Percentiles rank a stretch among this genome's conserved stretches.
Evolutionary conservation across 1,140 invertebrate species (phyloP).

Genomic region (Magallana ariakensis): DNA sequence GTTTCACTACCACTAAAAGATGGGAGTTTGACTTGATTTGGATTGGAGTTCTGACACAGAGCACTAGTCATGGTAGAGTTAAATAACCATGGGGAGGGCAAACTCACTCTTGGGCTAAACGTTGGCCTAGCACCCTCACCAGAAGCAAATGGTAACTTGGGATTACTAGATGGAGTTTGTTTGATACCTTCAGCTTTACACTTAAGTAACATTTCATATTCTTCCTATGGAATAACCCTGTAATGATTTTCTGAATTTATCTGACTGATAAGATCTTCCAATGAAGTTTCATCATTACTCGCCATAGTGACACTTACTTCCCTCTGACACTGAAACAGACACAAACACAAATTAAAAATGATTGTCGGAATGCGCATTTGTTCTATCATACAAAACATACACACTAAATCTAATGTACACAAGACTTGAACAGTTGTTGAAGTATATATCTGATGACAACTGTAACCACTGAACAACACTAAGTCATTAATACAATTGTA

Average conservation of each 20-base stretch:
- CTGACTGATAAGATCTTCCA: background rate
- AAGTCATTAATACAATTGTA: no score
- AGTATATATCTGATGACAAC: no score
- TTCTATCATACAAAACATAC: no score
- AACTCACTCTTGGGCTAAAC: background rate
- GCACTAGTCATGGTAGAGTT: background rate
- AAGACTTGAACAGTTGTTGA: no score
- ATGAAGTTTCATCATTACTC: background rate
- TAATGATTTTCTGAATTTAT: background rate
- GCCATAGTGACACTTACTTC: background rate
- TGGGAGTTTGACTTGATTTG: slow-evolving; percentile 12
- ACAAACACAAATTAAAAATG: no score
- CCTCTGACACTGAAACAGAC: no score
- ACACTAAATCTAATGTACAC: no score
- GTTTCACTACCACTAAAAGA: slow-evolving; percentile 45
- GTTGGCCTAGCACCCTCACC: background rate
- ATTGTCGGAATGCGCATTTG: no score
- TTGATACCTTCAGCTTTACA: no score
- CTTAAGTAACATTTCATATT: slow-evolving; percentile 17
- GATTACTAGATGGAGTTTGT: background rate
- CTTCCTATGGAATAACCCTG: background rate
- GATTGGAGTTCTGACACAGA: background rate
- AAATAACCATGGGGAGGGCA: background rate
- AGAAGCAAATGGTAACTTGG: background rate
- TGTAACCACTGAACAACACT: no score